Evolutionary conservation across 2,888 invertebrate species (phyloP), one percentile per base, ranked within the genome.

Genomic region (Ophioninae sp.): DNA sequence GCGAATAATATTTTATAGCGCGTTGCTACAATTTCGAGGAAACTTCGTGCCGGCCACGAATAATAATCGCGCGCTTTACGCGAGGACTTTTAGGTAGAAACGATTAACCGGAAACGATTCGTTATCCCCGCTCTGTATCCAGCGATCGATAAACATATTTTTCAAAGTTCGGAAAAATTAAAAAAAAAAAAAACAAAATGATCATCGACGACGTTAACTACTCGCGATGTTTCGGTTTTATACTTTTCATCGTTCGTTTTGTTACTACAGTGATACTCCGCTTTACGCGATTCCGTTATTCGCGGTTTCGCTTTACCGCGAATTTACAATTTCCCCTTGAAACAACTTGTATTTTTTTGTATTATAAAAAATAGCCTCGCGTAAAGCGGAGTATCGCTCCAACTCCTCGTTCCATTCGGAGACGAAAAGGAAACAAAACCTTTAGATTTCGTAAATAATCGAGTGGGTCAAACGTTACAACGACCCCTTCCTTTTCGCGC

Each of bases 21-120:
- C 39, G 59, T 21, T 59, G 62, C 64, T 44, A 20, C 13, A 64
- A 30, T 21, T 21, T 62, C 37, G 20, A 37, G 68, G 64, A 74
- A n/a, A 79, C 23, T 37, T 59, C 23, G 69, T 65, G 75, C 61
- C 39, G 69, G 79, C 75, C 75, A 62, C 75, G 75, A 56, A 30
- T 70, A 57, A 76, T 76, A 73, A 79, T 76, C 44, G 75, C 30
- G 79, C 76, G 79, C 79, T 72, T 70, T 67, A 79, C 70, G 65
- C n/a, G 20, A 20, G 79, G 78, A 79, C 73, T 79, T 82, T 70
- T 44, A 59, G 44, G 69, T n/a, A 57, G 17, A 7, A 50, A 68
- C 44, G 7, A 21, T 68, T 68, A 50, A 30, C 50, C 68, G 50
- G 50, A 50, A 23, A 68, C 0, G 10, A 30, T 37, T 7, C 17